These are phyloP conservation scores for Eucera pruinosa DNA, from an alignment of 2,888 invertebrate genomes.

Conservation along the genomic window DNA sequence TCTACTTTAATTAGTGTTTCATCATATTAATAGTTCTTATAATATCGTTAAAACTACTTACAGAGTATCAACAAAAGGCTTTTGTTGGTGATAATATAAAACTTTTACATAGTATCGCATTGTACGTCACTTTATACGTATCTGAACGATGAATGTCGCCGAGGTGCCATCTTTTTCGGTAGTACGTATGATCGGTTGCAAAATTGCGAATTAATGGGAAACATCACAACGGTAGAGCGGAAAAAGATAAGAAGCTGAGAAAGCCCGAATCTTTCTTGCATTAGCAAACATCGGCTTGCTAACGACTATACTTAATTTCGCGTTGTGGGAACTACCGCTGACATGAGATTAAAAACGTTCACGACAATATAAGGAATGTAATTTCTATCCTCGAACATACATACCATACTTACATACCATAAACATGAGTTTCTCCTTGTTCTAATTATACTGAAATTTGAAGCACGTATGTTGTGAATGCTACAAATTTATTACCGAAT, in stretches of 20 bases:
- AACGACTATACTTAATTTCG: conserved; percentile 80
- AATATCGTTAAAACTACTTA: too few relatives aligned
- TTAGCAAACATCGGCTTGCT: conserved; percentile 77
- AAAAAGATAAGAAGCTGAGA: conserved; percentile 66
- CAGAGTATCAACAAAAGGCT: too few relatives aligned
- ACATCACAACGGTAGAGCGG: conserved; percentile 43
- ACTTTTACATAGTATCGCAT: too few relatives aligned
- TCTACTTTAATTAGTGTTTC: too few relatives aligned
- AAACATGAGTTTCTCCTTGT: background rate
- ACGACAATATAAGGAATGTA: conserved; percentile 70
- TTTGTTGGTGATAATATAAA: too few relatives aligned
- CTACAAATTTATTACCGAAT: too few relatives aligned
- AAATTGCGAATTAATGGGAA: conserved; percentile 69
- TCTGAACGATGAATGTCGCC: too few relatives aligned
- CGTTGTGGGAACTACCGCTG: conserved; percentile 71
- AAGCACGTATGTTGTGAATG: too few relatives aligned
- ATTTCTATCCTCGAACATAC: conserved; percentile 57
- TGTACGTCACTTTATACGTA: too few relatives aligned
- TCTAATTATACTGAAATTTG: background rate
- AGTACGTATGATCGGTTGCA: conserved; percentile 33
- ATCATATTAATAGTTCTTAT: too few relatives aligned
- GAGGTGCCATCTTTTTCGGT: conserved; percentile 16
- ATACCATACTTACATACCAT: too few relatives aligned
- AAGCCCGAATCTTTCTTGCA: conserved; percentile 75
- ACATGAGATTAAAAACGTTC: conserved; percentile 79